These are phyloP conservation scores for Eunapius fragilis DNA, from an alignment of 37 sponge, comb jelly and placozoan genomes.

Conservation along the genomic window DNA sequence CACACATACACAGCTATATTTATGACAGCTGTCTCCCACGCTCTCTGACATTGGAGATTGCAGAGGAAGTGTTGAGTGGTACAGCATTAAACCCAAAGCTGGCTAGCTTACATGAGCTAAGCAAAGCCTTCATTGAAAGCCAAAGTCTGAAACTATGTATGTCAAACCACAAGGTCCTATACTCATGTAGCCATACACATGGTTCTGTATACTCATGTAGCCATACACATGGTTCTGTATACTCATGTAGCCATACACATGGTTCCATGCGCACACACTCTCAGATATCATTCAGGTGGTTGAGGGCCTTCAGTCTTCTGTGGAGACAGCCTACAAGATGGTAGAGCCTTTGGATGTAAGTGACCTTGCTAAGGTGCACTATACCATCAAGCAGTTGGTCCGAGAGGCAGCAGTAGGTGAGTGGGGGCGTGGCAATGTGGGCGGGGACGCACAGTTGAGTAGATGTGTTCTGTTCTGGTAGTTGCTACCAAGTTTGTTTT, in stretches of 20 bases:
- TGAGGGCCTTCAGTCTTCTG: slow-evolving; percentile 26
- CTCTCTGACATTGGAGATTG: not conserved
- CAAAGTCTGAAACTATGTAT: slow-evolving; percentile 54
- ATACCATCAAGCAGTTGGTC: slow-evolving; percentile 61
- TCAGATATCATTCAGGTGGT: slow-evolving; percentile 54
- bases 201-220: no score
- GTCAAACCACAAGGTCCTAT: no score
- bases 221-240: no score
- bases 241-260: no score
- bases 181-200: no score
- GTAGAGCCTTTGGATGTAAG: slow-evolving; percentile 30
- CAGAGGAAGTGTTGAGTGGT: slow-evolving; percentile 27
- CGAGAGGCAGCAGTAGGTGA: slow-evolving; percentile 60
- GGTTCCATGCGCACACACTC: no score
- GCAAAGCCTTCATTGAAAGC: slow-evolving; percentile 40
- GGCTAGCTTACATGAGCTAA: slow-evolving; percentile 20
- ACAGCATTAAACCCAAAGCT: slow-evolving; percentile 27
- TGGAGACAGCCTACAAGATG: slow-evolving; percentile 34
- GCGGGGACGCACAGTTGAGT: no score
- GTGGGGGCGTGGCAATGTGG: no score
- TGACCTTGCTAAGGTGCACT: slow-evolving; percentile 58
- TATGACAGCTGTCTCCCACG: slow-evolving; percentile 35
- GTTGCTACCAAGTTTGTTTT: slow-evolving; percentile 55
- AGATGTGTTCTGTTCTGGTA: slow-evolving; percentile 6
- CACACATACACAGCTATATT: slow-evolving; percentile 29